Evolutionary conservation across 2,797 vertebrate species (phyloP).

Genomic region (Coilia nasus): DNA sequence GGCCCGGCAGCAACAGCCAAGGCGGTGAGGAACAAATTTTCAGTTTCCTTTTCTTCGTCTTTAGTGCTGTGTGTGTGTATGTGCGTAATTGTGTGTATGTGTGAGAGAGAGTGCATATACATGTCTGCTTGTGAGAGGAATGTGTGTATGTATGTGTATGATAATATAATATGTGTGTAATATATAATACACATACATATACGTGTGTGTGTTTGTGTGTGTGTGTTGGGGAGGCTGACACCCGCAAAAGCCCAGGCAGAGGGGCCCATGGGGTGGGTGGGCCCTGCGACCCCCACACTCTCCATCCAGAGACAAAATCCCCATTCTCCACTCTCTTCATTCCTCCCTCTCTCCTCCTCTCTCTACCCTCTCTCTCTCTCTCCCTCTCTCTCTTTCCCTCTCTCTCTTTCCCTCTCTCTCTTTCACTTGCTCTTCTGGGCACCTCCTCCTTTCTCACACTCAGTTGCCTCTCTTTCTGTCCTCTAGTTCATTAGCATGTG

Average conservation of each 20-base stretch:
- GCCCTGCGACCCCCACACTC: conserved; percentile 49
- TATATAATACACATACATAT: no score
- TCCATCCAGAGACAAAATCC: conserved; percentile 55
- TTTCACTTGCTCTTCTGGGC: conserved; percentile 5
- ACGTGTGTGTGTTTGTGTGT: no score
- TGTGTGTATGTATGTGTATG: no score
- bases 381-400: not conserved
- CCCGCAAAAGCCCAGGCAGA: no score
- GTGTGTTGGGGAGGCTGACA: no score
- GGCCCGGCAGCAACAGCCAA: not conserved
- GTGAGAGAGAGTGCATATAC: not conserved
- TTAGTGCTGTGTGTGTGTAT: not conserved
- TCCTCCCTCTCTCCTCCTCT: no score
- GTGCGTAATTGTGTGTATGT: not conserved
- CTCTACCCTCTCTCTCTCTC: no score
- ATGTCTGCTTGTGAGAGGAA: no score
- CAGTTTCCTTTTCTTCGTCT: not conserved
- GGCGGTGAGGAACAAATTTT: not conserved
- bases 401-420: conserved; percentile 43
- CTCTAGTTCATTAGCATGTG: conserved; percentile 63
- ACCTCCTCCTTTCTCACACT: conserved; percentile 20
- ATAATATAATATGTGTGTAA: no score
- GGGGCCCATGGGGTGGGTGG: no score
- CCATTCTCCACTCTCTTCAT: not conserved
- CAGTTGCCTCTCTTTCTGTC: conserved; percentile 25